These are phyloP conservation scores for Apogon talboti DNA, from an alignment of 2,797 vertebrate genomes.

Conservation along the genomic window DNA sequence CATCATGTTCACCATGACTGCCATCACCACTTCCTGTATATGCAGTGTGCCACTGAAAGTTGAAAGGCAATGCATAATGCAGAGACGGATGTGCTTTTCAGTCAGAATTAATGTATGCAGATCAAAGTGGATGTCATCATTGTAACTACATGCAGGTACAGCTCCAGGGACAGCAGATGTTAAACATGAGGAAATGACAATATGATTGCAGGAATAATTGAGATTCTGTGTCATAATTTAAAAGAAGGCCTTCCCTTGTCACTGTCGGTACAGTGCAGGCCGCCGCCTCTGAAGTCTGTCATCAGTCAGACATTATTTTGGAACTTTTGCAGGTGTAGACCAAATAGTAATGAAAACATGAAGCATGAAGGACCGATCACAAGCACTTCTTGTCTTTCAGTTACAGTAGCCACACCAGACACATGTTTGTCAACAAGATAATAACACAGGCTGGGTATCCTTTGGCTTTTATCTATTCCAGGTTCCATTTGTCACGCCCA, in stretches of 20 bases:
- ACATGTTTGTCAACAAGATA: no score
- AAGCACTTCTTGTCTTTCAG: no score
- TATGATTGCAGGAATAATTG: not conserved
- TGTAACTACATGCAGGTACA: constrained; percentile 9
- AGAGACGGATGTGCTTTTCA: not conserved
- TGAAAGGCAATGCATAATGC: constrained; percentile 10
- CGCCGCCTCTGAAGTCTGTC: no score
- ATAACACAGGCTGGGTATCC: no score
- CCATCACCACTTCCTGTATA: constrained; percentile 23
- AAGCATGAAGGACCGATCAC: no score
- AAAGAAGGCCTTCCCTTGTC: not conserved
- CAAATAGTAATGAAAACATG: no score
- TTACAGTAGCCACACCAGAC: no score
- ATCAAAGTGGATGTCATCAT: constrained; percentile 11
- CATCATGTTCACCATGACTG: constrained; percentile 31
- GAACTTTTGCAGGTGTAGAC: no score
- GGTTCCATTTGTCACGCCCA: no score
- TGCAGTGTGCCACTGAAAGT: not conserved
- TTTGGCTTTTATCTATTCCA: no score
- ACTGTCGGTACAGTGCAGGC: constrained; percentile 14
- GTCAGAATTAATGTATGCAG: constrained; percentile 3
- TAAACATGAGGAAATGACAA: not conserved
- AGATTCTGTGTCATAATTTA: not conserved
- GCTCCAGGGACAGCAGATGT: constrained; percentile 8
- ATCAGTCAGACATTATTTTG: no score